Percentiles rank a stretch among this genome's conserved stretches.
These are phyloP conservation scores for Nymphalis c-album DNA, from an alignment of 2,888 invertebrate species.

Conservation along the genomic window DNA sequence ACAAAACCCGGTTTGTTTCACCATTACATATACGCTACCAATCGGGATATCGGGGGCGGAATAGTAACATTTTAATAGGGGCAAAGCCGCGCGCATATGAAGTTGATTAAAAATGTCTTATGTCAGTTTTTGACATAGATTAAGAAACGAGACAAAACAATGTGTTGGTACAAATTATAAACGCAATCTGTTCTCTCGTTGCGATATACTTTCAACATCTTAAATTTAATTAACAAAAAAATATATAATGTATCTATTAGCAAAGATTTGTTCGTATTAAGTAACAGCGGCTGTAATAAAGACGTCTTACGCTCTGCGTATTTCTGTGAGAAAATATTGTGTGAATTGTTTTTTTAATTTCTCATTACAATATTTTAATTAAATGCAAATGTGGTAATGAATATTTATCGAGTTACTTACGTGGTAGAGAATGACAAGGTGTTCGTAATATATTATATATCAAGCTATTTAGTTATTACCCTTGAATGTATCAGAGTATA, in stretches of 20 bases:
- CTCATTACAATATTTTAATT: constrained; percentile 11
- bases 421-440: not conserved
- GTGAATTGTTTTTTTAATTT: constrained; percentile 18
- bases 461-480: too few relatives aligned
- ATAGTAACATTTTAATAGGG: too few relatives aligned
- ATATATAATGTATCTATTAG: constrained; percentile 14
- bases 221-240: constrained; percentile 13
- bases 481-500: too few relatives aligned
- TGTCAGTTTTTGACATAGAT: too few relatives aligned
- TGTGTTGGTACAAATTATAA: not conserved
- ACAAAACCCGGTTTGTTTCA: too few relatives aligned
- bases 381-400: not conserved
- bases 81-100: too few relatives aligned
- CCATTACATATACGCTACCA: too few relatives aligned
- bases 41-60: too few relatives aligned
- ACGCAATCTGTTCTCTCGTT: constrained; percentile 8
- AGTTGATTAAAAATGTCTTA: too few relatives aligned
- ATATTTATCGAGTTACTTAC: not conserved
- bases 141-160: too few relatives aligned
- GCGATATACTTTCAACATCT: constrained; percentile 12
- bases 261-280: constrained; percentile 16
- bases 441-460: too few relatives aligned
- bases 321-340: constrained; percentile 25
- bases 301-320: constrained; percentile 15
- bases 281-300: constrained; percentile 13